Conservation (phyloP, 2,888 invertebrate genomes). For the Abrostola triplasia region DNA sequence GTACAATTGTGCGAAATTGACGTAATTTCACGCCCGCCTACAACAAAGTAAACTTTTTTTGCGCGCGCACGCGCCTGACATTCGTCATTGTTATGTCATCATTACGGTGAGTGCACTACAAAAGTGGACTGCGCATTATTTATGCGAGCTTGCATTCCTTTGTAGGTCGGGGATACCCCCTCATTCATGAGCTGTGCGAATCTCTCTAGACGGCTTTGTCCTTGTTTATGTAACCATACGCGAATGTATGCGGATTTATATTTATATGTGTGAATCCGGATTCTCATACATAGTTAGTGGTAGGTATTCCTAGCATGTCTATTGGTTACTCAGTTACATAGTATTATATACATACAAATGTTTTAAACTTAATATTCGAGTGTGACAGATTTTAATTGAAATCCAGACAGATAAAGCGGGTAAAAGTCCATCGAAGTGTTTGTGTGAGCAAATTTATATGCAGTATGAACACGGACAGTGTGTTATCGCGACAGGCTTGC, state of each 20-base stretch:
- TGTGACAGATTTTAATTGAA: conserved; percentile 28
- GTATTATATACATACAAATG: neutral
- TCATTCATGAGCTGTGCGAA: conserved; percentile 75
- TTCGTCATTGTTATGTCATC: conserved; percentile 81
- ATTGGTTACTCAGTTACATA: too few relatives aligned
- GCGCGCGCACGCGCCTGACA: conserved; percentile 76
- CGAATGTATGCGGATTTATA: conserved; percentile 26
- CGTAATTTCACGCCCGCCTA: conserved; percentile 80
- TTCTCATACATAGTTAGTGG: conserved; percentile 5
- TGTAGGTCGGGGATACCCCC: conserved; percentile 84
- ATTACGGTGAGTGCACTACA: conserved; percentile 80
- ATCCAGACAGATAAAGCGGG: conserved; percentile 45
- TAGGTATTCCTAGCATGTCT: neutral
- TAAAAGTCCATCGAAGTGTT: conserved; percentile 60
- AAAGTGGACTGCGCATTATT: conserved; percentile 76
- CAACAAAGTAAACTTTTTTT: conserved; percentile 73
- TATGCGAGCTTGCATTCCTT: conserved; percentile 72
- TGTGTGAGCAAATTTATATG: conserved; percentile 71
- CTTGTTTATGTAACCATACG: conserved; percentile 47
- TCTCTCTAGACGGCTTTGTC: conserved; percentile 69
- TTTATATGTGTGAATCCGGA: conserved; percentile 41
- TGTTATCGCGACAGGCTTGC: conserved; percentile 73
- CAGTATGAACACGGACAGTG: conserved; percentile 66
- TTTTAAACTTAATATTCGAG: neutral
- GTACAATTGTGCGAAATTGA: conserved; percentile 87